Conservation (phyloP, 1,140 invertebrate genomes). For the Andrena cerasifolii region DNA sequence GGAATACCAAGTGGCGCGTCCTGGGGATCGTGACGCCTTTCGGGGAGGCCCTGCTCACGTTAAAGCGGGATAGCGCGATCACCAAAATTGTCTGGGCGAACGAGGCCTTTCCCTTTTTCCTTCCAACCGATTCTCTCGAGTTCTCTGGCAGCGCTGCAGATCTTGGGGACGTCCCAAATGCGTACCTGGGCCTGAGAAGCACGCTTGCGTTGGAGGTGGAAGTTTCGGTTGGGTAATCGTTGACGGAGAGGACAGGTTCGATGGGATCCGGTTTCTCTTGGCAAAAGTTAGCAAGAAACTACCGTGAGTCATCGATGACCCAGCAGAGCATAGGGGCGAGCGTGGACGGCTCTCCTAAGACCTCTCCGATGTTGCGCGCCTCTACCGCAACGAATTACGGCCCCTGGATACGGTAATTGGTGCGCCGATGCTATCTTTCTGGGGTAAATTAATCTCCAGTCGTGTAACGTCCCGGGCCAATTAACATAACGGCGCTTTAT, state of each 20-base stretch:
- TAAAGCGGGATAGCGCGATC: slow-evolving; percentile 1
- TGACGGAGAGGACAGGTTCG: too few species aligned
- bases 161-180: too few species aligned
- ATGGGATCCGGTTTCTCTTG: too few species aligned
- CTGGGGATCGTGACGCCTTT: slow-evolving; percentile 17
- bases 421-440: slow-evolving; percentile 57
- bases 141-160: too few species aligned
- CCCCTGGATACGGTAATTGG: slow-evolving; percentile 42
- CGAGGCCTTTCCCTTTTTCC: neutral
- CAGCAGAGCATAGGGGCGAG: neutral
- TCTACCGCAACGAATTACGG: slow-evolving; percentile 48
- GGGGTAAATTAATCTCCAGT: slow-evolving; percentile 63
- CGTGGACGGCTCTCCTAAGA: neutral
- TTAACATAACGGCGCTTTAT: slow-evolving; percentile 65
- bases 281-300: neutral
- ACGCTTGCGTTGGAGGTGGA: too few species aligned
- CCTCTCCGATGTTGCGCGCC: neutral
- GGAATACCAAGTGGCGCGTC: slow-evolving; percentile 61
- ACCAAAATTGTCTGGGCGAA: neutral
- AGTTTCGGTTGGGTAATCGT: too few species aligned
- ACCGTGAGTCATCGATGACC: neutral
- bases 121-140: neutral
- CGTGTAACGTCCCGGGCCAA: slow-evolving; percentile 51
- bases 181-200: too few species aligned
- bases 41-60: slow-evolving; percentile 20